Evolutionary conservation across 2,797 vertebrate species (phyloP).

Genomic region (Channa striata): DNA sequence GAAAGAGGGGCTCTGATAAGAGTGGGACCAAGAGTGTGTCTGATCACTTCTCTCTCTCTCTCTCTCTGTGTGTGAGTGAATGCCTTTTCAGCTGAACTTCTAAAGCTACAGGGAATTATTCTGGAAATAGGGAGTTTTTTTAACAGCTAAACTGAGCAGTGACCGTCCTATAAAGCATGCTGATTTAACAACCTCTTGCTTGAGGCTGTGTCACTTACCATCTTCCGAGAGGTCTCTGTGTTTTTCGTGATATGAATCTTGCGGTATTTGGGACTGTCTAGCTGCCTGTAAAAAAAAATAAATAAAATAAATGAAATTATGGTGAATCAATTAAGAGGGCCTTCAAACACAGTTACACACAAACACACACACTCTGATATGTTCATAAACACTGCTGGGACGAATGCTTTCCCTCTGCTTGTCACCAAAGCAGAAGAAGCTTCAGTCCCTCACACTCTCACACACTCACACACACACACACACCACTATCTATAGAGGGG

Average conservation of each 20-base stretch:
- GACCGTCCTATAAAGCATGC: slow-evolving; percentile 23
- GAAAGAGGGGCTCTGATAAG: slow-evolving; percentile 55
- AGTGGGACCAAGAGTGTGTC: slow-evolving; percentile 37
- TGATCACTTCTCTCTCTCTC: slow-evolving; percentile 36
- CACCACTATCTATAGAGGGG: slow-evolving; percentile 43
- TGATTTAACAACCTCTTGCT: slow-evolving; percentile 36
- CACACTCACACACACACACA: slow-evolving; percentile 42
- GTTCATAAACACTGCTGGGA: slow-evolving; percentile 52
- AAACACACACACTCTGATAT: slow-evolving; percentile 20
- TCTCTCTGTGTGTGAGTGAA: not conserved
- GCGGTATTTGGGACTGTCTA: slow-evolving; percentile 91
- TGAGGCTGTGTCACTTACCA: slow-evolving; percentile 86
- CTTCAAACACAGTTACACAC: slow-evolving; percentile 45
- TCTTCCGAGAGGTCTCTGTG: slow-evolving; percentile 94
- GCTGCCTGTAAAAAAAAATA: slow-evolving; percentile 84
- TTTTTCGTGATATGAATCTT: slow-evolving; percentile 97
- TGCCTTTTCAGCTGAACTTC: slow-evolving; percentile 20
- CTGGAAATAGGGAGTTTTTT: slow-evolving; percentile 10
- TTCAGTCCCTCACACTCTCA: no score
- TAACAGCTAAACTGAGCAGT: slow-evolving; percentile 12
- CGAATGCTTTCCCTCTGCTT: slow-evolving; percentile 40
- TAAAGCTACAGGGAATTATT: slow-evolving; percentile 5
- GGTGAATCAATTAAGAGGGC: slow-evolving; percentile 50
- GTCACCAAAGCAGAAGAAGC: slow-evolving; percentile 49
- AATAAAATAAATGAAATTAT: slow-evolving; percentile 27